Evolutionary conservation across 2,888 invertebrate species (phyloP), one percentile per base, ranked within the genome.

Genomic region (Bimastos eiseni): DNA sequence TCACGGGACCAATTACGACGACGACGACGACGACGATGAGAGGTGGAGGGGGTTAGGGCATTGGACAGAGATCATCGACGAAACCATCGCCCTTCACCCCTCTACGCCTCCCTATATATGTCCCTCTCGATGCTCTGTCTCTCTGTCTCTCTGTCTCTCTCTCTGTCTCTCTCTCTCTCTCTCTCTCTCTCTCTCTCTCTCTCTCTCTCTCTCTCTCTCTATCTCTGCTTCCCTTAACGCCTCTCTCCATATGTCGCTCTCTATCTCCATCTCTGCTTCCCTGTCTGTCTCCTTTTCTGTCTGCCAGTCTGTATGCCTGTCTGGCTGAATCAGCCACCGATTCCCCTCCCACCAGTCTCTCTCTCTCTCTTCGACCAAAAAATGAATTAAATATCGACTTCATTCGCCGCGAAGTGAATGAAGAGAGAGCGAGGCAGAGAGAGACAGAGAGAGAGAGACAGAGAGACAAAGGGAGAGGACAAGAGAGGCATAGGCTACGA

Each of bases 351-450:
- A 30, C 34, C 83, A 15, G 15, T 6, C 83, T 17, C 13, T 36
- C 84, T 34, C 15, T 17, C 84, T n/a, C n/a, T n/a, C n/a, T n/a
- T n/a, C 84, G 15, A 84, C 84, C 34, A 17, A 86, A 86, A 84
- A 86, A 34, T 37, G 34, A 21, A 86, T 86, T 36, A 36, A 70
- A 86, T 86, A 86, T 86, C 86, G 86, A 84, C 84, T 84, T 24
- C 55, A 4, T 8, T 33, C 4, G 34, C 37, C 13, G 6, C 36
- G 86, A 24, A 86, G 86, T 86, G 86, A 86, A 86, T 86, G 86
- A 37, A 86, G 37, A 86, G 86, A 86, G 13, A 86, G 86, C 34
- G 0, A n/a, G 83, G n/a, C n/a, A 15, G 13, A 83, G 83, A 83
- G 13, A 83, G 83, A 83, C 11, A 83, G 15, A 83, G 33, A 84